Conservation (phyloP, 1,140 invertebrate genomes). For the Musca vetustissima region DNA sequence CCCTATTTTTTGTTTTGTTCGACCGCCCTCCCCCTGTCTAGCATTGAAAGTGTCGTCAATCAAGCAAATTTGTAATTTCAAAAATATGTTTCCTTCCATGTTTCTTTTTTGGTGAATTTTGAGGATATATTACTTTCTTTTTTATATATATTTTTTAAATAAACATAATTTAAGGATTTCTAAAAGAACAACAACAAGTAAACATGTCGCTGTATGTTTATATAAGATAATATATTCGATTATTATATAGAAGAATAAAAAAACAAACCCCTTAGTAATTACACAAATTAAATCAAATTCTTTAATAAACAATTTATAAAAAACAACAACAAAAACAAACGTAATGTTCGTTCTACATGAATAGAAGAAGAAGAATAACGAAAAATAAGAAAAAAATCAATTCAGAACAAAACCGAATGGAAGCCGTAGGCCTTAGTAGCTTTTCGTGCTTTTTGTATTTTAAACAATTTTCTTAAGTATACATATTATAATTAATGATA, state of each 20-base stretch:
- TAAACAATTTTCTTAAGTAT: conserved; percentile 19
- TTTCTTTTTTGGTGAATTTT: too few relatives aligned
- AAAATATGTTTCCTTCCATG: too few relatives aligned
- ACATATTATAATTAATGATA: too few relatives aligned
- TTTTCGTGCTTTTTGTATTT: conserved; percentile 22
- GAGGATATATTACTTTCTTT: conserved; percentile 3
- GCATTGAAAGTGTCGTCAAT: too few relatives aligned
- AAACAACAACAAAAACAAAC: too few relatives aligned
- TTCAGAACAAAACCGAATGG: not conserved
- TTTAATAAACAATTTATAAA: conserved; percentile 13
- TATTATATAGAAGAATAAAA: conserved; percentile 16
- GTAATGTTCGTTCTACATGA: conserved; percentile 5
- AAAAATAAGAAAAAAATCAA: conserved; percentile 5
- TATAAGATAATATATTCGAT: not conserved
- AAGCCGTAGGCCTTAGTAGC: conserved; percentile 22
- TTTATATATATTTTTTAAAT: conserved; percentile 3
- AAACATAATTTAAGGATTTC: conserved; percentile 14
- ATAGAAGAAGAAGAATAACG: conserved; percentile 7
- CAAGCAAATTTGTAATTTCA: too few relatives aligned
- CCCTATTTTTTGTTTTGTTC: too few relatives aligned
- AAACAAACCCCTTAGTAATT: conserved; percentile 2
- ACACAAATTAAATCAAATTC: conserved; percentile 20
- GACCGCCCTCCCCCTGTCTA: too few relatives aligned
- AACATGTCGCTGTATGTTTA: conserved; percentile 18
- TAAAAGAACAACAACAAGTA: conserved; percentile 7